Evolutionary conservation across 2,113 vertebrate species (phyloP).

Genomic region (Mustela nigripes): DNA sequence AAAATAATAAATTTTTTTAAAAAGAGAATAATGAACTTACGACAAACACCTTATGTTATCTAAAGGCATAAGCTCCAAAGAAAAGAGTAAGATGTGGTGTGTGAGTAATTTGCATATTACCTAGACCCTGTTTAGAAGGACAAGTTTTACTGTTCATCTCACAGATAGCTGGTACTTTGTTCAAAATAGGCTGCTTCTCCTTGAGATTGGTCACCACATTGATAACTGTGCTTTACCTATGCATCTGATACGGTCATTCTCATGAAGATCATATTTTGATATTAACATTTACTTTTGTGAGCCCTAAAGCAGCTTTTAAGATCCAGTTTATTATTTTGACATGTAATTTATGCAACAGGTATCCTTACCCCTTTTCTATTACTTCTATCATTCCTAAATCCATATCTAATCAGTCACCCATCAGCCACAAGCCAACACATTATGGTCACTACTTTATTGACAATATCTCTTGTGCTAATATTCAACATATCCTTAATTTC

Average conservation of each 20-base stretch:
- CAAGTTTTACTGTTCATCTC: slow-evolving; percentile 11
- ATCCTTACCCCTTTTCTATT: background rate
- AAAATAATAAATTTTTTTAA: slow-evolving; percentile 21
- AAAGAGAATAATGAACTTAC: slow-evolving; percentile 21
- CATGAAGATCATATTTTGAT: slow-evolving; percentile 44
- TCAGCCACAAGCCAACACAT: background rate
- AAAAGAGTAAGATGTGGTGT: background rate
- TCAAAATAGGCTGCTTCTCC: slow-evolving; percentile 5
- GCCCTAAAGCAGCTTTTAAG: background rate
- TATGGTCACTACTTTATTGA: background rate
- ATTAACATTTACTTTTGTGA: slow-evolving; percentile 1
- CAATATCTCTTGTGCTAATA: background rate
- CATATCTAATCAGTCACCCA: background rate
- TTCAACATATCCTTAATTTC: background rate
- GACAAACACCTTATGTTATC: background rate
- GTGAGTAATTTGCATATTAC: background rate
- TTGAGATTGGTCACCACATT: background rate
- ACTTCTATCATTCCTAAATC: background rate
- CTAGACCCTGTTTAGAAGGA: background rate
- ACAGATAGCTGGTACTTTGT: background rate
- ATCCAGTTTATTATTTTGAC: background rate
- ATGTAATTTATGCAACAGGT: background rate
- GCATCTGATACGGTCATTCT: background rate
- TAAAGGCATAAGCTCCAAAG: slow-evolving; percentile 6
- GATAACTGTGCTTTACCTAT: background rate